Conservation (phyloP, 1,140 invertebrate species). For the Drosophila santomea region DNA sequence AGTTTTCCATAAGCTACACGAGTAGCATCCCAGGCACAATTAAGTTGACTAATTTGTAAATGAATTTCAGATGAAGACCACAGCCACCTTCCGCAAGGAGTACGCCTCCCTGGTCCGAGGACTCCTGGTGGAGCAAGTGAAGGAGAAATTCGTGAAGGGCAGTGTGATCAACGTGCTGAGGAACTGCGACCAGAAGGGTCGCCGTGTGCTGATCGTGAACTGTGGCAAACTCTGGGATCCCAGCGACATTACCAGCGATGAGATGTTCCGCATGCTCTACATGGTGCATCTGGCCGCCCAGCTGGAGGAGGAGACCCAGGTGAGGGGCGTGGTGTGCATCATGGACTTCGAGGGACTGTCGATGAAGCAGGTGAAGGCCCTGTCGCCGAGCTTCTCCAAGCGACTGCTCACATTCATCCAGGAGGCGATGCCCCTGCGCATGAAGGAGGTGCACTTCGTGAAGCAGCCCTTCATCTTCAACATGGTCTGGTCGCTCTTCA, state of each 20-base stretch:
- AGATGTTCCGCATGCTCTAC: constrained; percentile 91
- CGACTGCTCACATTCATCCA: constrained; percentile 92
- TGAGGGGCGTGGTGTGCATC: constrained; percentile 90
- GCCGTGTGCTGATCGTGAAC: constrained; percentile 80
- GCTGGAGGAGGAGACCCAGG: constrained; percentile 90
- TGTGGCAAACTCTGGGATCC: constrained; percentile 89
- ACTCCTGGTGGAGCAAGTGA: constrained; percentile 88
- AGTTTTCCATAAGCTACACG: too few species aligned
- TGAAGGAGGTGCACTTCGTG: constrained; percentile 96
- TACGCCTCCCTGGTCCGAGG: constrained; percentile 88
- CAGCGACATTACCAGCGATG: constrained; percentile 88
- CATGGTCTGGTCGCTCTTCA: constrained; percentile 94
- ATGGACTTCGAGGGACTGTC: constrained; percentile 92
- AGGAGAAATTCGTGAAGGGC: constrained; percentile 87
- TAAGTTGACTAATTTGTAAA: too few species aligned
- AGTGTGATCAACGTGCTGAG: constrained; percentile 91
- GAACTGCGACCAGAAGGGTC: constrained; percentile 87
- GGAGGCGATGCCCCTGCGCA: constrained; percentile 94
- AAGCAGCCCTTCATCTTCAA: constrained; percentile 96
- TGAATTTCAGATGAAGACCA: constrained; percentile 88
- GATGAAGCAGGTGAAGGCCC: constrained; percentile 89
- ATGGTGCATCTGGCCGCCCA: constrained; percentile 91
- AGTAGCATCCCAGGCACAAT: too few species aligned
- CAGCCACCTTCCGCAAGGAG: constrained; percentile 90
- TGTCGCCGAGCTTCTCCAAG: constrained; percentile 90